Evolutionary conservation across 1,140 invertebrate species (phyloP), one percentile per base, ranked within the genome.

Genomic region (Littorina saxatilis): DNA sequence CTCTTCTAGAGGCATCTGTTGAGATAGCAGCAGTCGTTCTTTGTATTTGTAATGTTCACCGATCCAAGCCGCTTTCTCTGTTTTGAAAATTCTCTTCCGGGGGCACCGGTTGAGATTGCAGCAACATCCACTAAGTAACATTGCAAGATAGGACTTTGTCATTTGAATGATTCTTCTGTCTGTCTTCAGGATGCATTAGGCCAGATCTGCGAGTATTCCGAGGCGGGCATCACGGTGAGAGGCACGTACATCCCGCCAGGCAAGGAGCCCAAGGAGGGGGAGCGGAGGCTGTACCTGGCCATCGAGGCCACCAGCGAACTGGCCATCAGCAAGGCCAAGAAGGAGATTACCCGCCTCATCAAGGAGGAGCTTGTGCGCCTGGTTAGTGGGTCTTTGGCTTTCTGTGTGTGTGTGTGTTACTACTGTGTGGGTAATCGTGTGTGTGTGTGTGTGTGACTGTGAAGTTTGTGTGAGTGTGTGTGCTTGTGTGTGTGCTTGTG

Each of bases 181-280:
- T 80, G n/a, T 52, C 80, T 91, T 4, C 92, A 96, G 95, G 99
- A 99, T 93, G 98, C 98, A 1, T 92, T 99, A 75, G 98, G 98
- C 1, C 98, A 99, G 90, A 99, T 99, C 86, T 98, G 97, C 32
- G 99, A 99, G 92, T 99, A 99, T 92, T 99, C 98, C 0, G 99
- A 99, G 92, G 99, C 98, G 3, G 99, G 99, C 70, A 96, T 99
- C 35, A 99, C 98, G 0, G 99, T 99, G 0, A 94, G 99, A 50
- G 99, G 99, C n/a, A 99, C 98, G 0, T 99, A 98, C 90, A 97
- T 98, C 72, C 96, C 87, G 17, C 86, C 90, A 74, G 88, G 89
- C 5, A 97, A 97, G 0, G 98, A 99, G 85, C 85, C 87, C 1
- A 96, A 97, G 0, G 98, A 99, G 85, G 98, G 98, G 17, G 99